Evolutionary conservation across 2,888 invertebrate genomes (phyloP).

Genomic region (Zaprionus obscuricornis): DNA sequence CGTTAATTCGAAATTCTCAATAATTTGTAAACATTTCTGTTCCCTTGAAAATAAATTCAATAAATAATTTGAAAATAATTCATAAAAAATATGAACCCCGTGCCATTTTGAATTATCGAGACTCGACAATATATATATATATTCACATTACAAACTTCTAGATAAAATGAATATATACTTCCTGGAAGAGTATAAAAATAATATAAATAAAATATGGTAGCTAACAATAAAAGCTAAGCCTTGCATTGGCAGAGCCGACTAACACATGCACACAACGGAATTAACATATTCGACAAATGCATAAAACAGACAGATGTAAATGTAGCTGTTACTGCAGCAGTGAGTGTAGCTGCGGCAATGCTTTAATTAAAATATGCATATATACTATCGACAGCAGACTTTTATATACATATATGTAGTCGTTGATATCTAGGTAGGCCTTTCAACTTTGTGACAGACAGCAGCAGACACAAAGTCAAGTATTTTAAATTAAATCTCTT

Average conservation of each 20-base stretch:
- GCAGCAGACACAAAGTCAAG: conserved; percentile 9
- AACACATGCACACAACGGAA: conserved; percentile 53
- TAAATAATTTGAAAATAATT: too few relatives aligned
- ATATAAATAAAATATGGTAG: too few relatives aligned
- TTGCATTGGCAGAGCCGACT: not conserved
- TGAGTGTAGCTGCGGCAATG: conserved; percentile 9
- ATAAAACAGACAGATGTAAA: conserved; percentile 14
- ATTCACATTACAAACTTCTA: too few relatives aligned
- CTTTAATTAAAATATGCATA: conserved; percentile 72
- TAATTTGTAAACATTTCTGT: too few relatives aligned
- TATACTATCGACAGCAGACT: conserved; percentile 38
- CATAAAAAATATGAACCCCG: too few relatives aligned
- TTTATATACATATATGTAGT: too few relatives aligned
- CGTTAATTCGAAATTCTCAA: too few relatives aligned
- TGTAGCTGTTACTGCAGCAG: conserved; percentile 4
- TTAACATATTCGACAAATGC: conserved; percentile 68
- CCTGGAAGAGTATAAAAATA: too few relatives aligned
- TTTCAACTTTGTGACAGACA: conserved; percentile 26
- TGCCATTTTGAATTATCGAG: too few relatives aligned
- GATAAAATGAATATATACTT: too few relatives aligned
- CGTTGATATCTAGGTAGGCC: conserved; percentile 45
- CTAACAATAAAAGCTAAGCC: not conserved
- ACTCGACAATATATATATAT: too few relatives aligned
- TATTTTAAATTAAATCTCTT: conserved; percentile 50
- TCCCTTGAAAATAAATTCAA: too few relatives aligned